phyloP scores from a whole-genome alignment of 2,888 invertebrate genomes.

The Tanypteryx hageni region DNA sequence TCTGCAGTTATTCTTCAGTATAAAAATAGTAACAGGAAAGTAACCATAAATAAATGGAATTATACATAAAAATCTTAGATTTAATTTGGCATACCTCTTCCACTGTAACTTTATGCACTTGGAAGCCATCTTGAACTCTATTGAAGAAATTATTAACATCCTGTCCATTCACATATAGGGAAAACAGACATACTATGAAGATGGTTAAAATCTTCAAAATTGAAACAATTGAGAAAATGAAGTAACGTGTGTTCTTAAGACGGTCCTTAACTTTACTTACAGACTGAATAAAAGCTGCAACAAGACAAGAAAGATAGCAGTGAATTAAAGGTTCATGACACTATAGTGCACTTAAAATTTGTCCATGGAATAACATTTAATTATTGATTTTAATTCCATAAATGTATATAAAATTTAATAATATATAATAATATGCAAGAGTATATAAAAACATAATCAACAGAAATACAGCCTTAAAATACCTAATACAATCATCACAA shows the following conservation, averaged over 20 bases:
- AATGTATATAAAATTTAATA: too few species aligned
- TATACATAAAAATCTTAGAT: not conserved
- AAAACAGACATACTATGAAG: constrained; percentile 84
- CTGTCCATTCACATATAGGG: constrained; percentile 86
- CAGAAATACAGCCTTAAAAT: too few species aligned
- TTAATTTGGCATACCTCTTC: constrained; percentile 79
- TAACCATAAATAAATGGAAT: too few species aligned
- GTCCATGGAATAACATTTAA: too few species aligned
- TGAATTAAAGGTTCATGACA: not conserved
- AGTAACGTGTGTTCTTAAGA: constrained; percentile 88
- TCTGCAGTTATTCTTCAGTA: too few species aligned
- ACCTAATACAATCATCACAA: too few species aligned
- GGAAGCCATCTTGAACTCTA: constrained; percentile 85
- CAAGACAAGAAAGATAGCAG: not conserved
- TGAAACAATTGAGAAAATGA: constrained; percentile 92
- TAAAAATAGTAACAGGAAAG: too few species aligned
- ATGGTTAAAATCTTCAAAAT: constrained; percentile 94
- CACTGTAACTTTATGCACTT: constrained; percentile 87
- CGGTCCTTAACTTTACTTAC: constrained; percentile 88
- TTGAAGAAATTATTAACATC: constrained; percentile 87
- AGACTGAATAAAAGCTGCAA: constrained; percentile 82
- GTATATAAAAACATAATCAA: too few species aligned
- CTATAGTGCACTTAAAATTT: too few species aligned
- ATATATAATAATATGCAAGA: too few species aligned
- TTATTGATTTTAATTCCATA: too few species aligned